Evolutionary conservation across 2,113 vertebrate species (phyloP).

Genomic region (Noctilio leporinus): DNA sequence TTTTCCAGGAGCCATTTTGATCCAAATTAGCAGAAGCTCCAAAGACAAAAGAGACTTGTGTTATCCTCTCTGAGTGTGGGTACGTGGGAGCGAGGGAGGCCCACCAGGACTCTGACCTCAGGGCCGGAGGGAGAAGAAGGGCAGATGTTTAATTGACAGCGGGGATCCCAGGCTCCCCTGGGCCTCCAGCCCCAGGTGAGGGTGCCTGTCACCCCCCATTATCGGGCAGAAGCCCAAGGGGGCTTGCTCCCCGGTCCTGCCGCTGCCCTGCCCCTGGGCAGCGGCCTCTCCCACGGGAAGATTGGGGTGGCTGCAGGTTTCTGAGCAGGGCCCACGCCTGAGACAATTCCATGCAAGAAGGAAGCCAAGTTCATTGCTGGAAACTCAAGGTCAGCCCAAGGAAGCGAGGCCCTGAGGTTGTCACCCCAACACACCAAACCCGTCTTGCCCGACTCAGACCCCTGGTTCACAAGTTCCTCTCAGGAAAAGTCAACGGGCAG

Average conservation of each 20-base stretch:
- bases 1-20: not conserved
- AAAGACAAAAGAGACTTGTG: not conserved
- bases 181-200: not conserved
- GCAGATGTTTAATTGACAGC: constrained; percentile 35
- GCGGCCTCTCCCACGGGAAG: not conserved
- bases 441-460: accelerated
- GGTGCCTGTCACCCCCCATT: not conserved
- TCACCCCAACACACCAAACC: not conserved
- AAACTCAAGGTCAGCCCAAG: not conserved
- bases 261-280: not conserved
- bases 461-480: not conserved
- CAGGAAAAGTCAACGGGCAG: not conserved
- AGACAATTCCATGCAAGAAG: not conserved
- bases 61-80: not conserved
- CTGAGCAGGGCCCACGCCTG: not conserved
- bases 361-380: not conserved
- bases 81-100: not conserved
- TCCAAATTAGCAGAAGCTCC: not conserved
- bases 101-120: not conserved
- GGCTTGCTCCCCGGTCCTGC: not conserved
- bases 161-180: not conserved
- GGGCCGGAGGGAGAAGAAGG: not conserved
- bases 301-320: not conserved
- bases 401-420: accelerated
- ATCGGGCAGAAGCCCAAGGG: not conserved